Evolutionary conservation across 2,888 invertebrate genomes (phyloP), one percentile per base, ranked within the genome.

Genomic region (Apantesis nais): DNA sequence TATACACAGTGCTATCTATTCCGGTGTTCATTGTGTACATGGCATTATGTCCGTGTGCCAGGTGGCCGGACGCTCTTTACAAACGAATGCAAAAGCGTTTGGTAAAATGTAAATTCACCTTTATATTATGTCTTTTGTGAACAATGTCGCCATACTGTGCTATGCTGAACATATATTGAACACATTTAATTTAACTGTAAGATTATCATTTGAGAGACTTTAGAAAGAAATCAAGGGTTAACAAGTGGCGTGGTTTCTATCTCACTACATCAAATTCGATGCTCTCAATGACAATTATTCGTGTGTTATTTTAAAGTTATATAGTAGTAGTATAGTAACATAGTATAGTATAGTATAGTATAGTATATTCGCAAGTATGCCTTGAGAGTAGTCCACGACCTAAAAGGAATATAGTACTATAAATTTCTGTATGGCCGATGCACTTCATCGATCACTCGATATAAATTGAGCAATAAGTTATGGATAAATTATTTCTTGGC

Each of bases 31-130:
- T 41, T 62, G 61, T 72, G 63, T 19, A 58, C 22, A 58, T 44
- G 58, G 37, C 22, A 60, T 39, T 39, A 63, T 66, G 60, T 67
- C 55, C 58, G 66, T 66, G 14, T 52, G 67, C 37, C 63, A 61
- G 73, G 55, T 68, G 72, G 72, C 68, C 69, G 69, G 72, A 72
- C 69, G 72, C 39, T 58, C 68, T 66, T 66, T 62, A 62, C 58
- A 68, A 72, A 66, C 14, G 41, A 37, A 68, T 63, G 63, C 66
- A 68, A 66, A 72, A 66, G 68, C 61, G 64, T 25, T 68, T 41
- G 60, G 39, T 52, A 61, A 61, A 19, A 62, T 14, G 39, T 61
- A 34, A n/a, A n/a, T 37, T 29, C n/a, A 68, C 48, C 44, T n/a
- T n/a, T n/a, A 37, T 48, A 8, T 60, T n/a, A 31, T 55, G 62